A percentile compares a stretch with the other conserved stretches of the same genome.
Evolutionary conservation across 2,797 vertebrate genomes (phyloP).

Genomic region (Darevskia mixta): DNA sequence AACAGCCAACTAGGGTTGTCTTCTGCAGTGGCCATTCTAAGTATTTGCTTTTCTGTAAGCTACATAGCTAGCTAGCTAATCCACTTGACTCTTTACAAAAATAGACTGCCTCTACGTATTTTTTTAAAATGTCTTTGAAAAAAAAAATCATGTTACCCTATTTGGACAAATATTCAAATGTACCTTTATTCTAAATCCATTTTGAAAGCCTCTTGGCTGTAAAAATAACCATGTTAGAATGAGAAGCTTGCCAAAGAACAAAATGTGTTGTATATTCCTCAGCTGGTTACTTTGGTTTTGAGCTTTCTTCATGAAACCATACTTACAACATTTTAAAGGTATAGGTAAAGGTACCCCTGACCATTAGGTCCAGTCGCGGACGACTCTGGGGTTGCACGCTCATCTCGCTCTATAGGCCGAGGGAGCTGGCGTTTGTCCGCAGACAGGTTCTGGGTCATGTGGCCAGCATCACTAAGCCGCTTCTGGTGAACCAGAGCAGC

Average conservation of each 20-base stretch:
- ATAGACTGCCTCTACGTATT: neutral
- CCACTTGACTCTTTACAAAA: neutral
- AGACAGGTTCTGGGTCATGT: too few relatives aligned
- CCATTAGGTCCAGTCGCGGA: too few relatives aligned
- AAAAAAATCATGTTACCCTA: neutral
- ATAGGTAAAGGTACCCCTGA: too few relatives aligned
- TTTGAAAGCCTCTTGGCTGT: neutral
- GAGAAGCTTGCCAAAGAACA: neutral
- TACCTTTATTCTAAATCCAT: neutral
- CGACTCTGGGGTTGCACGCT: too few relatives aligned
- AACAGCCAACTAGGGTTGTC: neutral
- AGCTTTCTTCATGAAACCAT: neutral
- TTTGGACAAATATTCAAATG: neutral
- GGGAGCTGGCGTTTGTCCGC: too few relatives aligned
- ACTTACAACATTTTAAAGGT: neutral
- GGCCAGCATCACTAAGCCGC: too few relatives aligned
- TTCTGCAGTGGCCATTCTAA: neutral
- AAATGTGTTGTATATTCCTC: neutral
- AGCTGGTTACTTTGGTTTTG: neutral
- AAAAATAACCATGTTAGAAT: neutral
- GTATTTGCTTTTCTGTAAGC: neutral
- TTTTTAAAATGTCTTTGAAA: neutral
- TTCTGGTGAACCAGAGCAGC: too few relatives aligned
- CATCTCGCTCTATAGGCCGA: too few relatives aligned
- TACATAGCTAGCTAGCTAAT: neutral